Conservation (phyloP, 2,797 vertebrate genomes). For the Platalea minor region DNA sequence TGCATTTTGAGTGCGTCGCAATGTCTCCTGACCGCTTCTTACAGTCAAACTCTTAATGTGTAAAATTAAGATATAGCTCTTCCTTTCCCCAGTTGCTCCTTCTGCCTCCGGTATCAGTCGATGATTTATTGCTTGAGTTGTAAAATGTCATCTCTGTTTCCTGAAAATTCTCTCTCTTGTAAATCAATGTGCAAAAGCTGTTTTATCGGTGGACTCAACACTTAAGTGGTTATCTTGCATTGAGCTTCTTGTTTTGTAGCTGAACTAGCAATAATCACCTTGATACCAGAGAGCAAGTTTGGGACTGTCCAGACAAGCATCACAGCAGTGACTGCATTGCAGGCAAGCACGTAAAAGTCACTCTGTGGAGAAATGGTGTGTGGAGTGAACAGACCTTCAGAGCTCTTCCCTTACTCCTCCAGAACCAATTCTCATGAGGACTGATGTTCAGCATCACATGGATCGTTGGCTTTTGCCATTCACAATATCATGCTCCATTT, state of each 20-base stretch:
- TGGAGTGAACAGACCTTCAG: background rate
- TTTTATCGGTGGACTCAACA: background rate
- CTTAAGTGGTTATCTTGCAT: rapidly evolving
- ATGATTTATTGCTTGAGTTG: background rate
- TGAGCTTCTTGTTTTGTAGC: background rate
- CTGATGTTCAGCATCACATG: rapidly evolving
- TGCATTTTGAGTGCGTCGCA: background rate
- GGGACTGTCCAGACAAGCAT: background rate
- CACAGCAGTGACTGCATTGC: background rate
- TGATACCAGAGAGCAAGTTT: too few species aligned
- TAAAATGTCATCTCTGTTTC: background rate
- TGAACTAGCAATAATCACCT: background rate
- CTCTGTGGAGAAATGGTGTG: background rate
- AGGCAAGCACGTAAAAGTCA: background rate
- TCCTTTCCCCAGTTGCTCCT: background rate
- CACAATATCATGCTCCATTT: rapidly evolving
- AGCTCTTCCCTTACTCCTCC: background rate
- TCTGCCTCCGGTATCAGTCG: background rate
- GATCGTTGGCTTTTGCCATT: background rate
- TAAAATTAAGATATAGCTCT: background rate
- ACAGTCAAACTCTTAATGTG: background rate
- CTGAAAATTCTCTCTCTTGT: background rate
- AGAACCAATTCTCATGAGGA: background rate
- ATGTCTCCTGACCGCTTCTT: background rate
- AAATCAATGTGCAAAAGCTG: background rate